Conservation (phyloP, 2,113 vertebrate genomes). For the Spermophilus dauricus region DNA sequence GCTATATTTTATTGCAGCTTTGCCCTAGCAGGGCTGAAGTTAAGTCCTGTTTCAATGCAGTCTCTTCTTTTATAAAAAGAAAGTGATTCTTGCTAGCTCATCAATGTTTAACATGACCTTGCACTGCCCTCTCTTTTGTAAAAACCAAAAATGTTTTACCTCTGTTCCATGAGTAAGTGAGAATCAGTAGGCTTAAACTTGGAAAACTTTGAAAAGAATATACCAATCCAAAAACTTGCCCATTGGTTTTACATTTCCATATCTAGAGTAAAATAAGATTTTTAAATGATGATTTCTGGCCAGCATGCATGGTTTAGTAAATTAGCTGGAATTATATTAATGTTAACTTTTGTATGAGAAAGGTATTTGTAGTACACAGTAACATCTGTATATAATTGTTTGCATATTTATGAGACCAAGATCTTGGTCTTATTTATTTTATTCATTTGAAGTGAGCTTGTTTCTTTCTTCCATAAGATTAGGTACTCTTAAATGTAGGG, state of each 20-base stretch:
- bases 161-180: not conserved
- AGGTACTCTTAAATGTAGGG: not conserved
- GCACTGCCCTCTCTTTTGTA: not conserved
- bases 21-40: not conserved
- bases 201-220: conserved; percentile 5
- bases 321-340: not conserved
- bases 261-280: conserved; percentile 19
- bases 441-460: not conserved
- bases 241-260: not conserved
- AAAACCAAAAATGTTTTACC: conserved; percentile 45
- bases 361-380: conserved; percentile 3
- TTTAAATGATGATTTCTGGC: conserved; percentile 41
- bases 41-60: not conserved
- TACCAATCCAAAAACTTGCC: not conserved
- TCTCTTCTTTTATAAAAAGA: conserved; percentile 33
- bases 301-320: not conserved
- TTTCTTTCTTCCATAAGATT: conserved; percentile 5
- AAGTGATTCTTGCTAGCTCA: not conserved
- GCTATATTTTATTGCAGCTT: not conserved
- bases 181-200: not conserved
- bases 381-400: conserved; percentile 34
- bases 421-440: not conserved
- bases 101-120: not conserved
- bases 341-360: conserved; percentile 5
- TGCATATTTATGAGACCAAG: conserved; percentile 29